Conservation (phyloP, 2,797 vertebrate species). For the Silurus aristotelis region DNA sequence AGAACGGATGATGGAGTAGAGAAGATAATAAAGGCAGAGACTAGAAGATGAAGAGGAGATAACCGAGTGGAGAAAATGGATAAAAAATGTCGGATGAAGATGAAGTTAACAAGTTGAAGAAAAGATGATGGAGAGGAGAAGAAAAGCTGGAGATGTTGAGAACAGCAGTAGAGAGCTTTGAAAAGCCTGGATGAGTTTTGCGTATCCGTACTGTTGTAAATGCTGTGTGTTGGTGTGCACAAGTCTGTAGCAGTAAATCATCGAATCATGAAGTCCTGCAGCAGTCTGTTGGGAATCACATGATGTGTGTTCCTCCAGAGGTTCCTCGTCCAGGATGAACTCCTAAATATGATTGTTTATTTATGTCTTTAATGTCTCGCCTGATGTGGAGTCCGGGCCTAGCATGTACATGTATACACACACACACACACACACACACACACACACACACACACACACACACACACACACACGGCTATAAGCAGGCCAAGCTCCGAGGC, state of each 20-base stretch:
- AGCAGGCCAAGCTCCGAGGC: not conserved
- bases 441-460: conserved; percentile 28
- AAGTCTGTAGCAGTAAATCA: no score
- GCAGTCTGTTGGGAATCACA: not conserved
- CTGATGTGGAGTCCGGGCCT: not conserved
- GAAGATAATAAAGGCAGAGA: no score
- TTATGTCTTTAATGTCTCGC: not conserved
- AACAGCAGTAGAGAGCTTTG: not conserved
- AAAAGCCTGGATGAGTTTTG: no score
- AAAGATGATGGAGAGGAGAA: not conserved
- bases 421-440: not conserved
- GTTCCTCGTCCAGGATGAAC: not conserved
- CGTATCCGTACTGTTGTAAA: not conserved
- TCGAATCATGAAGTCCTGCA: not conserved
- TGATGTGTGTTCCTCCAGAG: not conserved
- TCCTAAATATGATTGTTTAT: not conserved
- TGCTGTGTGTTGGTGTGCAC: not conserved
- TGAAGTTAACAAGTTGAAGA: no score
- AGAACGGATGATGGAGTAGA: no score
- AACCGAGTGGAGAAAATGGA: no score
- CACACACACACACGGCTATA: not conserved
- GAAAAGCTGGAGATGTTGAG: not conserved
- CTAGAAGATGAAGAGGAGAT: no score
- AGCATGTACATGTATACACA: no score
- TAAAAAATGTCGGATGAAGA: no score